A percentile compares a stretch with the other conserved stretches of the same genome.
These are phyloP conservation scores for Scaptomyza montana DNA, from an alignment of 1,140 invertebrate genomes.

Conservation along the genomic window DNA sequence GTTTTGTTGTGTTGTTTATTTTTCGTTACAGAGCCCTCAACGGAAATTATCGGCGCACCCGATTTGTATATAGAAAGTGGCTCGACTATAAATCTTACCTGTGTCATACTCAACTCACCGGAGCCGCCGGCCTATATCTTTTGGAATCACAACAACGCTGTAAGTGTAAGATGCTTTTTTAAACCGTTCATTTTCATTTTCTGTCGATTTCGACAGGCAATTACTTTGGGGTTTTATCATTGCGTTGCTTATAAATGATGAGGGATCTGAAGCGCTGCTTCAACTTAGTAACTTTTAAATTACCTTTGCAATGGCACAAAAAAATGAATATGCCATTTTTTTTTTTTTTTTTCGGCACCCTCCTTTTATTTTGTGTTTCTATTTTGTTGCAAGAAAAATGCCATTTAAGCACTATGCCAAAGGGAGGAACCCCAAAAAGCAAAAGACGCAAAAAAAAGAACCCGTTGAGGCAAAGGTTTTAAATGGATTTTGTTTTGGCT, in stretches of 20 bases:
- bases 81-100: conserved; percentile 96
- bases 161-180: conserved; percentile 84
- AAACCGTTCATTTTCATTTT: conserved; percentile 8
- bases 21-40: conserved; percentile 91
- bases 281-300: conserved; percentile 79
- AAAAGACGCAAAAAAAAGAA: conserved; percentile 36
- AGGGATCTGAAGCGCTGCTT: conserved; percentile 40
- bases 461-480: conserved; percentile 59
- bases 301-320: conserved; percentile 56
- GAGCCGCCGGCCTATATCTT: conserved; percentile 96
- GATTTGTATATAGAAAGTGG: conserved; percentile 95
- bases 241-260: conserved; percentile 45
- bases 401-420: conserved; percentile 60
- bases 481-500: conserved; percentile 75
- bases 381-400: conserved; percentile 59
- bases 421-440: conserved; percentile 12
- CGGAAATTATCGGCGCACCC: conserved; percentile 94
- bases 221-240: conserved; percentile 68
- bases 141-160: conserved; percentile 95
- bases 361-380: conserved; percentile 32
- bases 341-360: conserved; percentile 30
- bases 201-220: conserved; percentile 50
- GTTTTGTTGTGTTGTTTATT: conserved; percentile 1
- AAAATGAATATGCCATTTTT: background rate
- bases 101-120: conserved; percentile 94